These are phyloP conservation scores for Eurystomus gularis DNA, from an alignment of 2,113 vertebrate genomes.

Conservation along the genomic window DNA sequence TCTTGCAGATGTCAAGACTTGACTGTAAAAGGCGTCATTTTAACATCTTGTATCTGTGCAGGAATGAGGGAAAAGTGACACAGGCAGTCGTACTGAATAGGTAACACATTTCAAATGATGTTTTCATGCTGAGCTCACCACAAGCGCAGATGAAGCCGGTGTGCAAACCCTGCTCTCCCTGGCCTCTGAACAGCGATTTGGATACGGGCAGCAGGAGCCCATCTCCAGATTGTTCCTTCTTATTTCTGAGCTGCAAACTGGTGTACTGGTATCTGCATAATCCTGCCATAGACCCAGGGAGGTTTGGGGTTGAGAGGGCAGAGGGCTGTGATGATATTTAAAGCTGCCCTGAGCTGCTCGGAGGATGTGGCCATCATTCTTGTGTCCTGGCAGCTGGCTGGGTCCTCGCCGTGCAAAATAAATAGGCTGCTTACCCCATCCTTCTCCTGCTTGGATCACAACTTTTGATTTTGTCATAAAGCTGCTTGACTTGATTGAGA, in stretches of 20 bases:
- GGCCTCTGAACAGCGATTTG: neutral
- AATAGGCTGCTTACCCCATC: conserved; percentile 12
- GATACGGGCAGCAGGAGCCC: neutral
- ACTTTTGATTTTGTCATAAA: conserved; percentile 68
- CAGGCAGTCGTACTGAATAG: neutral
- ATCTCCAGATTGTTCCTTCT: neutral
- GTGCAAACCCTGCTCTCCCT: neutral
- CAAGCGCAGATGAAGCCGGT: neutral
- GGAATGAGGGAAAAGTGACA: neutral
- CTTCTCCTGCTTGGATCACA: conserved; percentile 44
- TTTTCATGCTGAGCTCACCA: neutral
- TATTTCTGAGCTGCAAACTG: neutral
- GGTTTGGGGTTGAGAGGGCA: neutral
- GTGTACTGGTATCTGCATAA: neutral
- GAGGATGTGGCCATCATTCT: neutral
- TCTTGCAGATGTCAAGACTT: neutral
- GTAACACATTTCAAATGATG: neutral
- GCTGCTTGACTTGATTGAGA: conserved; percentile 60
- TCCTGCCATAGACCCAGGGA: neutral
- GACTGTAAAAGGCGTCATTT: neutral
- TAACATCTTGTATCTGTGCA: neutral
- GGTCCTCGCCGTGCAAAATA: neutral
- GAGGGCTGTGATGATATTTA: neutral
- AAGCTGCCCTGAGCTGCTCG: neutral
- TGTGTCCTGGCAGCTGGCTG: neutral